A percentile compares a stretch with the other conserved stretches of the same genome.
Evolutionary conservation across 2,888 invertebrate genomes (phyloP).

Genomic region (Adelphocoris suturalis): DNA sequence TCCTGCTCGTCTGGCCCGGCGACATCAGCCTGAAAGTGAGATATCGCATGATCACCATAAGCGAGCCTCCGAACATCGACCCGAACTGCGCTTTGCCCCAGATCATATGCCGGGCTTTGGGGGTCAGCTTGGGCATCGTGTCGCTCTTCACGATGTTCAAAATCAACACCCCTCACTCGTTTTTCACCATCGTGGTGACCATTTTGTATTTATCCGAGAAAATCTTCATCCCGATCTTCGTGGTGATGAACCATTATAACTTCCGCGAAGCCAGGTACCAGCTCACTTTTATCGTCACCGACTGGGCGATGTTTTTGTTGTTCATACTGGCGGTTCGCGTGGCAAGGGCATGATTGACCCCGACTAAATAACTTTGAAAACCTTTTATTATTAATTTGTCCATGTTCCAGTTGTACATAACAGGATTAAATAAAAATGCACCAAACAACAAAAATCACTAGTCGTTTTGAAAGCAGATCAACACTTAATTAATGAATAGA

Average conservation of each 20-base stretch:
- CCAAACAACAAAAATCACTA: no score
- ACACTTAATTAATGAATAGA: no score
- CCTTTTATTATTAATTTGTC: no score
- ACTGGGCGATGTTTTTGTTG: neutral
- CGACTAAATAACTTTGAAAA: no score
- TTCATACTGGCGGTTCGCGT: neutral
- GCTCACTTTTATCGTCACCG: neutral
- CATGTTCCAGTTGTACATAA: no score
- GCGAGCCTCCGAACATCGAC: neutral
- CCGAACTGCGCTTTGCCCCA: neutral
- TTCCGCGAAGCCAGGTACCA: neutral
- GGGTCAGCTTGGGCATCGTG: neutral
- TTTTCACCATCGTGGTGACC: neutral
- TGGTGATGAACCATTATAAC: neutral
- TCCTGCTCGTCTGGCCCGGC: slow-evolving; percentile 13
- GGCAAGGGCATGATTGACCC: neutral
- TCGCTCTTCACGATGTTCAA: neutral
- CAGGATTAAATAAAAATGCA: no score
- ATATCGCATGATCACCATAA: neutral
- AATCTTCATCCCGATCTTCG: neutral
- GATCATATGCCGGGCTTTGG: slow-evolving; percentile 20
- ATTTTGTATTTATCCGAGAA: neutral
- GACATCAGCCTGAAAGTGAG: neutral
- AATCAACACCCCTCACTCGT: neutral
- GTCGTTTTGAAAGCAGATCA: no score